Evolutionary conservation across 2,888 invertebrate species (phyloP), one percentile per base, ranked within the genome.

Genomic region (Chloroclystis v-ata): DNA sequence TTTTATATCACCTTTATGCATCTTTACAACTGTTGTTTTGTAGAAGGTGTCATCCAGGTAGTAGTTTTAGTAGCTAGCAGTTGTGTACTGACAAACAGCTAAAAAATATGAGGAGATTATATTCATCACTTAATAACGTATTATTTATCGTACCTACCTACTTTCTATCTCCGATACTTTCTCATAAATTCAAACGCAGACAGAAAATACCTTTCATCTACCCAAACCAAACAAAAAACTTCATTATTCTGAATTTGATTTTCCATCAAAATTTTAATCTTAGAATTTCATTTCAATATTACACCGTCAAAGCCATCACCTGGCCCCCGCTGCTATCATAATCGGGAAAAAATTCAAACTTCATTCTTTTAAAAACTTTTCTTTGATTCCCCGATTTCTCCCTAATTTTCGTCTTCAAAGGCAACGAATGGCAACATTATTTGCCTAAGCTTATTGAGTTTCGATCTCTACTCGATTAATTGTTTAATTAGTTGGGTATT

Each of bases 351-450:
- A 75, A 71, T 59, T 57, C 57, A 60, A 72, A 74, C 62, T 73
- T 72, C 67, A 73, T 75, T 74, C 67, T 74, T 73, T 61, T 60
- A 68, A 63, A 64, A 75, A 69, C 58, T 62, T 64, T 69, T 63
- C 79, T 84, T 84, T 83, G 80, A 83, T 76, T 33, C 16, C 32
- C 14, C 32, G 14, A 14, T 78, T 74, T 69, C 35, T 66, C 44
- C 67, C 71, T 65, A 68, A 72, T 74, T 78, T 76, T 68, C 42
- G 30, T 64, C 60, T 63, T 61, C 67, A 72, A 70, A 75, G 72
- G 62, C 65, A 68, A 69, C 66, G 77, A 82, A 83, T 84, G 79
- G 75, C 71, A 68, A 72, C 67, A 81, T 83, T 83, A 82, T 78
- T 78, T 69, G 62, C 65, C 57, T 70, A 67, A 67, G 57, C 47